phyloP scores from a whole-genome alignment of 2,113 vertebrate species.

The Dicrurus megarhynchus region DNA sequence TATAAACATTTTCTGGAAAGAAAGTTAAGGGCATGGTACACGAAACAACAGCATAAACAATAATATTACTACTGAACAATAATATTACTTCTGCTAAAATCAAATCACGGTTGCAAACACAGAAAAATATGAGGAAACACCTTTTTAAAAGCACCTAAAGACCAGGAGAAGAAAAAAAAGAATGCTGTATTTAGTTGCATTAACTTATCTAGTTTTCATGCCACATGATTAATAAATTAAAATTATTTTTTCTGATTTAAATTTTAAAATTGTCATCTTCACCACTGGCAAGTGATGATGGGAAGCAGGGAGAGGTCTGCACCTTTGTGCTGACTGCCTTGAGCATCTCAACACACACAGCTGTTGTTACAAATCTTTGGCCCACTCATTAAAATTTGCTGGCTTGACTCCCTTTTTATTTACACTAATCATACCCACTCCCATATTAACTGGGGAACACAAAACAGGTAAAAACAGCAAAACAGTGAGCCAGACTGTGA shows the following conservation, averaged over 20 bases:
- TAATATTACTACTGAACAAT: not conserved
- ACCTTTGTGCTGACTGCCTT: not conserved
- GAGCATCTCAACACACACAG: not conserved
- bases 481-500: not conserved
- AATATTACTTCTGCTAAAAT: not conserved
- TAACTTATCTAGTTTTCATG: not conserved
- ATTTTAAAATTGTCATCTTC: not conserved
- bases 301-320: not conserved
- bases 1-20: not conserved
- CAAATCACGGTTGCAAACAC: not conserved
- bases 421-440: not conserved
- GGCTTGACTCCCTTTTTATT: not conserved
- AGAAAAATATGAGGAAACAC: not conserved
- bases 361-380: not conserved
- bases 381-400: not conserved
- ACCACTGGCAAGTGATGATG: not conserved
- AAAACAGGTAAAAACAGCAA: not conserved
- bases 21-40: not conserved
- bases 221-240: not conserved
- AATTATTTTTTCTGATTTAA: not conserved
- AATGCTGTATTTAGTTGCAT: not conserved
- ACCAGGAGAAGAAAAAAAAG: not conserved
- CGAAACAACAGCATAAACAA: not conserved
- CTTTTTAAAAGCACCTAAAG: not conserved
- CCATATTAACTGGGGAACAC: not conserved